These are phyloP conservation scores for Pteropus rufus DNA, from an alignment of 2,797 vertebrate species.

Conservation along the genomic window DNA sequence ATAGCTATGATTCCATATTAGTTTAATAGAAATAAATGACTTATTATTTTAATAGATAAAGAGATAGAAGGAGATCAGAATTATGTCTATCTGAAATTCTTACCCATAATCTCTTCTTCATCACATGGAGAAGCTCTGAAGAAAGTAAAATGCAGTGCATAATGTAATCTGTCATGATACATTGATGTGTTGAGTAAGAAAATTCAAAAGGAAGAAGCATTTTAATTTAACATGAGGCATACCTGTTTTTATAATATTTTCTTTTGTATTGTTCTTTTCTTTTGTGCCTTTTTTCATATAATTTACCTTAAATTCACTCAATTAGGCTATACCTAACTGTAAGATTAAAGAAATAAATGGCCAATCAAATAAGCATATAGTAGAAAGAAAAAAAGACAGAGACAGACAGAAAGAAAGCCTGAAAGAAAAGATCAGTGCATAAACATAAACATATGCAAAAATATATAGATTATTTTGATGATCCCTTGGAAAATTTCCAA, in stretches of 20 bases:
- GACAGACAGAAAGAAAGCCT: not conserved
- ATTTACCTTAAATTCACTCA: not conserved
- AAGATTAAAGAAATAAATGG: not conserved
- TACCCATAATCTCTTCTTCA: not conserved
- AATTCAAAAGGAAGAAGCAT: not conserved
- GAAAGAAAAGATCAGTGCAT: not conserved
- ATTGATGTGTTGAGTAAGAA: not conserved
- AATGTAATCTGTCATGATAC: not conserved
- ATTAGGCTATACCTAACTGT: not conserved
- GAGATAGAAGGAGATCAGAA: not conserved
- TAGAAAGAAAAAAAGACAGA: not conserved
- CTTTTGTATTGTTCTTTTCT: not conserved
- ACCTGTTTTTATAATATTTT: conserved; percentile 27
- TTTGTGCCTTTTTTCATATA: not conserved
- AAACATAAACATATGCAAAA: not conserved
- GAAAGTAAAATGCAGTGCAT: not conserved
- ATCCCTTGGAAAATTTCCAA: not conserved
- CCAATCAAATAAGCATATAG: not conserved
- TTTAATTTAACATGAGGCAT: not conserved
- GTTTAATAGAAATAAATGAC: not conserved
- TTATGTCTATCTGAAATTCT: not conserved
- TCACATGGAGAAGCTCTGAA: not conserved
- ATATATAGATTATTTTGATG: not conserved
- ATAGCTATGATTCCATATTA: not conserved
- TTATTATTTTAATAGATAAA: not conserved